phyloP scores from a whole-genome alignment of 2,888 invertebrate species.

The Carterocephalus palaemon region DNA sequence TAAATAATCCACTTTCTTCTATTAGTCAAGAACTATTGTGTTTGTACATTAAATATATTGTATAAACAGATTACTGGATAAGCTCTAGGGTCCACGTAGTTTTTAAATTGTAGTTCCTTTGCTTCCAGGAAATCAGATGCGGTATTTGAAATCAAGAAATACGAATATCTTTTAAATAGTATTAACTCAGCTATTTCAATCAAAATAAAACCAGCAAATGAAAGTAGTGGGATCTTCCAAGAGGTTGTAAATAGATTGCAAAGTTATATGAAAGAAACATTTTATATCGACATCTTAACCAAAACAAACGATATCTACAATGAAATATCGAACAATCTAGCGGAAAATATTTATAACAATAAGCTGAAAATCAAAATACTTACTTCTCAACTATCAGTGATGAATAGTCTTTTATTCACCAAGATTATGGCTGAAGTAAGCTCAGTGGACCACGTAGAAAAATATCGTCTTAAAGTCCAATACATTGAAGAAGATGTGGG shows the following conservation, averaged over 20 bases:
- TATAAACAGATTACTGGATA: too few species aligned
- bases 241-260: slow-evolving; percentile 26
- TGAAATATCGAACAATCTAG: slow-evolving; percentile 34
- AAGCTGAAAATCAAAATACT: slow-evolving; percentile 43
- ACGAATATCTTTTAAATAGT: slow-evolving; percentile 46
- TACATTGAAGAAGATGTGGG: slow-evolving; percentile 84
- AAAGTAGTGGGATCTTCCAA: slow-evolving; percentile 14
- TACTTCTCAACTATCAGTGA: slow-evolving; percentile 51
- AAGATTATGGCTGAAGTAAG: slow-evolving; percentile 81
- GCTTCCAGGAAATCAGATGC: slow-evolving; percentile 56
- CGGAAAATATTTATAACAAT: slow-evolving; percentile 31
- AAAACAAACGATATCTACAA: slow-evolving; percentile 42
- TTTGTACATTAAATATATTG: too few species aligned
- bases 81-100: too few species aligned
- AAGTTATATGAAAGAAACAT: slow-evolving; percentile 39
- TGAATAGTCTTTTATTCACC: slow-evolving; percentile 77
- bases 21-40: too few species aligned
- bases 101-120: too few species aligned
- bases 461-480: slow-evolving; percentile 84
- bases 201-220: slow-evolving; percentile 20
- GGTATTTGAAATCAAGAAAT: slow-evolving; percentile 56
- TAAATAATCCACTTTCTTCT: too few species aligned
- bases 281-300: slow-evolving; percentile 35
- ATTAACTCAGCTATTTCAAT: slow-evolving; percentile 40
- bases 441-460: slow-evolving; percentile 90